Base-by-base conservation (phyloP, 2,797 vertebrate species). In the Gymnothorax reevesii region DNA sequence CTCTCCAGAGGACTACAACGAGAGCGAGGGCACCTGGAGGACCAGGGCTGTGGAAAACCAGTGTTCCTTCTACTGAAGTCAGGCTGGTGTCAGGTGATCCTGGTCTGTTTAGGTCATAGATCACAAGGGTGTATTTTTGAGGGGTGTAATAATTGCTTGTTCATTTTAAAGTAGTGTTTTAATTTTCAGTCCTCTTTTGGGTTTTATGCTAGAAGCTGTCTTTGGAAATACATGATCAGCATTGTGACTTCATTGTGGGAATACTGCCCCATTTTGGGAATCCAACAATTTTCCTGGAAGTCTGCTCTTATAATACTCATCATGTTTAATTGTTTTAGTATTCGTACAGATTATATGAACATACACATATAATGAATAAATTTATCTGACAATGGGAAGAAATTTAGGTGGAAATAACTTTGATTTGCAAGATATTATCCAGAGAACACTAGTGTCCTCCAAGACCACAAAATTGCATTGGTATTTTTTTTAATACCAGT, bases 1-100 rank as follows among this genome's bases (percentile, higher is more conserved):
- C 2, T 85, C 92, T 0, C 89, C 95, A 0, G 98, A 99, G 59
- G 98, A 99, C 93, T 96, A 97, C 90, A 96, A 97, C 0, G 98
- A 99, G 0, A 93, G 94, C 0, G 98, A 99, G 0, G 96, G 96
- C 5, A 92, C 96, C 10, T 96, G 97, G 82, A 95, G 97, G 89
- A 94, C 97, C 87, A 94, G 98, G 79, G 98, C 98, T 0, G 97
- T 99, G 69, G 98, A 99, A 92, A 99, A 99, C 94, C 98, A 99
- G 80, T 99, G 99, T 92, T 99, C 98, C 88, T 99, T 99, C 95
- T 99, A 99, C 94, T 99, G 94, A 97, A 22, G 27, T 6, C 85
- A 84, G 60, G 83, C 86, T 7, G 49, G 3, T 22, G 33, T 12
- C 59, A 71, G 33, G 25, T 83, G 83, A 80, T 88, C 27, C 87